A percentile compares a stretch with the other conserved stretches of the same genome.
Evolutionary conservation across 2,888 invertebrate species (phyloP).

Genomic region (Ptychoptera albimana): DNA sequence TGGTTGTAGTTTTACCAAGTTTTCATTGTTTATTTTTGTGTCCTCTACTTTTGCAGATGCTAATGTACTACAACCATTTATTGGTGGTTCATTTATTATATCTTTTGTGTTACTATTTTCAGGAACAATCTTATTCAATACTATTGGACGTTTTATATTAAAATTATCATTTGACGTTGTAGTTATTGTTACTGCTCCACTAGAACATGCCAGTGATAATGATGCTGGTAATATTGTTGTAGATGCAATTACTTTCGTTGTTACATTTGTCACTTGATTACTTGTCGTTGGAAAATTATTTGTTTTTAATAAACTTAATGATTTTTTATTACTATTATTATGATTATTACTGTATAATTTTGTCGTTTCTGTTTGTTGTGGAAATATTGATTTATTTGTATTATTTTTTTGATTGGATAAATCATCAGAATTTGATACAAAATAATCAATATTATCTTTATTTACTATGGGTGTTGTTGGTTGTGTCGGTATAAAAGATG

Average conservation of each 20-base stretch:
- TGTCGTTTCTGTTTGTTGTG: background rate
- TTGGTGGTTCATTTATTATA: too few species aligned
- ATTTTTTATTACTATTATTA: background rate
- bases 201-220: background rate
- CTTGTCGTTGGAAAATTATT: background rate
- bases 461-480: background rate
- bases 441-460: background rate
- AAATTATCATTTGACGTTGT: background rate
- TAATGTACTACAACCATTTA: too few species aligned
- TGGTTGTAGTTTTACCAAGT: too few species aligned
- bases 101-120: too few species aligned
- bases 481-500: background rate
- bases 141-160: too few species aligned
- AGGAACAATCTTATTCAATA: too few species aligned
- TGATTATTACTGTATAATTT: background rate
- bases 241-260: too few species aligned
- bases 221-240: too few species aligned
- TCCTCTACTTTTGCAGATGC: too few species aligned
- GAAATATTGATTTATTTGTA: background rate
- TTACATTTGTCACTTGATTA: too few species aligned
- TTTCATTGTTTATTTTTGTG: too few species aligned
- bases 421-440: background rate
- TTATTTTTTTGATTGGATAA: too few species aligned
- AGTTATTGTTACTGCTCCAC: background rate
- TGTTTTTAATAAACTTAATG: background rate